Conservation (phyloP, 2,113 vertebrate genomes). For the Seriola quinqueradiata region DNA sequence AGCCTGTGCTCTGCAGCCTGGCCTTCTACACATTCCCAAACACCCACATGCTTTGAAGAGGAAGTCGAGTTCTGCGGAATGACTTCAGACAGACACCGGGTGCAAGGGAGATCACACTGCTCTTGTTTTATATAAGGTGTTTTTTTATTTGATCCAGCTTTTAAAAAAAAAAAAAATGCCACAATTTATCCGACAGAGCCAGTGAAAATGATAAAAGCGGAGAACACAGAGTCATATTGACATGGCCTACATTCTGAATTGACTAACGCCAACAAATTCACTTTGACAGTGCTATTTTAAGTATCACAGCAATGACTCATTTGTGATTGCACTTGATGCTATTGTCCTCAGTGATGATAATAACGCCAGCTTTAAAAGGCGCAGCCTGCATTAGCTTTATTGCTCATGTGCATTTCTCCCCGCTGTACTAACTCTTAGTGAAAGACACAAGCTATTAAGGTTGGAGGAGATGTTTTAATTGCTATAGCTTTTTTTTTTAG, state of each 20-base stretch:
- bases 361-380: constrained; percentile 17
- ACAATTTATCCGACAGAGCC: constrained; percentile 18
- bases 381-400: constrained; percentile 24
- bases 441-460: constrained; percentile 8
- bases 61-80: constrained; percentile 20
- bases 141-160: constrained; percentile 8
- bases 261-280: constrained; percentile 30
- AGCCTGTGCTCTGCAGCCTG: not conserved
- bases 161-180: not conserved
- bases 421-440: constrained; percentile 5
- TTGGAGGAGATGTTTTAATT: not conserved
- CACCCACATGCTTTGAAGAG: constrained; percentile 55
- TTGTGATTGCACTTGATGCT: constrained; percentile 43
- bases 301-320: constrained; percentile 51
- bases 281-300: constrained; percentile 56
- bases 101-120: constrained; percentile 11
- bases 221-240: constrained; percentile 29
- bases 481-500: not conserved
- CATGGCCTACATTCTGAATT: constrained; percentile 31
- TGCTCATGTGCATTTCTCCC: constrained; percentile 25
- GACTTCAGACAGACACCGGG: constrained; percentile 33
- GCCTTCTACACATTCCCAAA: constrained; percentile 7
- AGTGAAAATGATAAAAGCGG: constrained; percentile 23
- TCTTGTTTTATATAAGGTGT: constrained; percentile 11
- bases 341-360: constrained; percentile 49